Evolutionary conservation across 2,888 invertebrate species (phyloP), one percentile per base, ranked within the genome.

Genomic region (Nezara viridula): DNA sequence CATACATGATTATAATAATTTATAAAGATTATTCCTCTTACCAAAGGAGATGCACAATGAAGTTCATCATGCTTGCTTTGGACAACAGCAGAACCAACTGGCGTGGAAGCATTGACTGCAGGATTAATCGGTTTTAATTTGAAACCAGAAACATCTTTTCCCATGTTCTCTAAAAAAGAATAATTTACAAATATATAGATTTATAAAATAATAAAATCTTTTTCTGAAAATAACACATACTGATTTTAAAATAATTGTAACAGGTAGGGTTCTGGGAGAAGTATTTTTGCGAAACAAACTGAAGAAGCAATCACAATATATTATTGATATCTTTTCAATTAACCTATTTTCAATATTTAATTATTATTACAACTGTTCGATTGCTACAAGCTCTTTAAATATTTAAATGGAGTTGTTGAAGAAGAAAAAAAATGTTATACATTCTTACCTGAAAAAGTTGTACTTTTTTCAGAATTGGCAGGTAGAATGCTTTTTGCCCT

Each of bases 391-490:
- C 5, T 24, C 32, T 27, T 73, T 37, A 2, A 37, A 73, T 16
- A 37, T 73, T 37, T 73, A 37, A 3, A 19, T 73, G 37, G 14
- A 10, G 3, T n/a, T 55, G 10, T 37, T 73, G 19, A 12, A 73
- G 73, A 16, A 73, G 37, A 37, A 66, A 21, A 24, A 3, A 19
- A 40, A 77, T 37, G 40, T 77, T 77, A 9, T 40, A 77, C 10
- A 77, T 12, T 40, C 21, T 24, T 24, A 77, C 77, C 44, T 9
- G 77, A 24, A 40, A 24, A 40, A 21, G 37, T 40, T 24, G 19
- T n/a, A 21, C 24, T 77, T 44, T 77, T 77, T 40, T 77, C 77
- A 40, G 77, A 77, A 77, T 7, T 47, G 19, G 86, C 49, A 85
- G 44, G 32, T 44, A 52, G 77, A 49, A 88, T 40, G 47, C 52